These are phyloP conservation scores for Oxyura jamaicensis DNA, from an alignment of 2,113 vertebrate genomes.

Conservation along the genomic window DNA sequence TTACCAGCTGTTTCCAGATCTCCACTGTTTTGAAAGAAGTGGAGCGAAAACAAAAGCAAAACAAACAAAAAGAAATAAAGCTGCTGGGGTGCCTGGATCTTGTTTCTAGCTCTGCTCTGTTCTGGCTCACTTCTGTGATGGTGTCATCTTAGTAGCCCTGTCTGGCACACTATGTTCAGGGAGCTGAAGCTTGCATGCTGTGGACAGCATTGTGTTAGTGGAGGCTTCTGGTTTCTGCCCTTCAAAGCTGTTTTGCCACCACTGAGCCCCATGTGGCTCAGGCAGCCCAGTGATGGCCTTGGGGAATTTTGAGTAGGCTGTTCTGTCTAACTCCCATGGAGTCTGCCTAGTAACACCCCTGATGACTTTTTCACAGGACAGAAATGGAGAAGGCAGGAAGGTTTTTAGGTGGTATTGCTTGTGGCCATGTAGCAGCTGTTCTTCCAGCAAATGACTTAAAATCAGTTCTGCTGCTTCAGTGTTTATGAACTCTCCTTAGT, in stretches of 20 bases:
- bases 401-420: not conserved
- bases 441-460: not conserved
- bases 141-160: not conserved
- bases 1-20: not conserved
- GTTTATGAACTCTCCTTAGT: not conserved
- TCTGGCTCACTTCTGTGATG: not conserved
- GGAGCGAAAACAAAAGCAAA: not conserved
- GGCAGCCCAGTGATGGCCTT: not conserved
- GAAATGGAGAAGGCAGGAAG: not conserved
- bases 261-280: not conserved
- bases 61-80: not conserved
- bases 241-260: not conserved
- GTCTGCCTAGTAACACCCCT: not conserved
- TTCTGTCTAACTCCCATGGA: not conserved
- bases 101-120: not conserved
- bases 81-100: not conserved
- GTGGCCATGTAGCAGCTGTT: not conserved
- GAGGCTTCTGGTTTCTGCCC: not conserved
- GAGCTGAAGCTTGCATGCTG: not conserved
- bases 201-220: accelerated
- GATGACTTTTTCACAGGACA: not conserved
- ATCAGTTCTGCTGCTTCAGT: not conserved
- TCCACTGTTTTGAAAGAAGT: not conserved
- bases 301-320: not conserved
- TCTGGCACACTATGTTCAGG: not conserved